Evolutionary conservation across 2,888 invertebrate genomes (phyloP), one percentile per base, ranked within the genome.

Genomic region (Hesperia comma): DNA sequence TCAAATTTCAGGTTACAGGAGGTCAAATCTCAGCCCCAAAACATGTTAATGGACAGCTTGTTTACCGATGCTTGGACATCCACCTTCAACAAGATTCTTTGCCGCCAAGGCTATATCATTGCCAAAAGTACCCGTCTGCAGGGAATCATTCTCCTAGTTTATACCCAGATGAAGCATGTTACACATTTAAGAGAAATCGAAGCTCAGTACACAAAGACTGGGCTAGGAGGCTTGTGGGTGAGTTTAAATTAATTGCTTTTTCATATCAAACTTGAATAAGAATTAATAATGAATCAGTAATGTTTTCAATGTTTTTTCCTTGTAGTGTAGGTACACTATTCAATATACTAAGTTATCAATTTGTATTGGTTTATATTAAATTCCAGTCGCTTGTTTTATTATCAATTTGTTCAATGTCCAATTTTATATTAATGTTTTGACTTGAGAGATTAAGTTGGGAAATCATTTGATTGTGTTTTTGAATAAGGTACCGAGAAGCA

Each of bases 161-260:
- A 97, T 82, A 95, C 96, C 37, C 94, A 96, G 71, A 93, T 96
- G 74, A 95, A 95, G 77, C 97, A 98, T 89, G 88, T 99, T 5
- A 92, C 95, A n/a, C 96, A 96, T 88, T 87, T 98, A 55, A 93
- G 97, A 71, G 96, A 97, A 78, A 95, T 99, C 63, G 98, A 98
- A 84, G 95, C 96, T 2, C 96, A 97, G 80, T 97, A 96, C 76
- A 98, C 98, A 0, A 95, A 96, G 77, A 98, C 98, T 64, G 99
- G 99, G 2, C 94, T 98, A 70, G 96, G 96, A 33, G 99, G 98
- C 64, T 95, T 97, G 90, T 98, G 98, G 98, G 98, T 97, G 91
- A 94, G 95, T 81, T 15, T 4, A 49, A 43, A 4, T 55, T 6
- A 12, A 37, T 37, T 10, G 33, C 8, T 7, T 33, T 33, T 33